Percentiles rank a stretch among this genome's conserved stretches.
Evolutionary conservation across 2,113 vertebrate genomes (phyloP).

Genomic region (Notarius lentiginosus): DNA sequence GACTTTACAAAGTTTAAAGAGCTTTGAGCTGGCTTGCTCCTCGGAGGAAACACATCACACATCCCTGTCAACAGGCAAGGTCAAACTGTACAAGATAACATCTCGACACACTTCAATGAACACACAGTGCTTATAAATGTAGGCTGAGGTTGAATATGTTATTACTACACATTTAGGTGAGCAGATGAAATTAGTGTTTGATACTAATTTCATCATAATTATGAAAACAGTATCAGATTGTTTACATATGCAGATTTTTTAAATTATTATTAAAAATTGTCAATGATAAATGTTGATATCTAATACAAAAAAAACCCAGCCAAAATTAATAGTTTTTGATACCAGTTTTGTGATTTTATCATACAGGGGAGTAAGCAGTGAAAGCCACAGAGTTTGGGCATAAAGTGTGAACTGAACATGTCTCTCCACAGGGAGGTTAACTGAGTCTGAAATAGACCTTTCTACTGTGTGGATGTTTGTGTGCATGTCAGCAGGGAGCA

Average conservation of each 20-base stretch:
- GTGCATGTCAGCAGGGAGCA: constrained; percentile 15
- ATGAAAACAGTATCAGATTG: neutral
- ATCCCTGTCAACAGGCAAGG: constrained; percentile 63
- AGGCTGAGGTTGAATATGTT: constrained; percentile 11
- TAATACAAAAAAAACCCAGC: neutral
- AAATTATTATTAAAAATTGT: neutral
- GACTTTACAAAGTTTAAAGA: constrained; percentile 67
- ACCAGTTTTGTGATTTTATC: neutral
- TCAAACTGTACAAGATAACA: constrained; percentile 50
- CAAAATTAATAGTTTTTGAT: neutral
- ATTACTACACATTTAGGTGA: neutral
- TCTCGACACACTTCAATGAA: constrained; percentile 1
- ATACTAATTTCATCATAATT: neutral
- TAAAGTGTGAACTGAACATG: constrained; percentile 19
- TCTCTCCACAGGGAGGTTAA: constrained; percentile 33
- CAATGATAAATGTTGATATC: neutral
- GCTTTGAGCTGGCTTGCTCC: constrained; percentile 61
- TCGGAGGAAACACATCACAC: constrained; percentile 65
- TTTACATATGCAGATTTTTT: neutral
- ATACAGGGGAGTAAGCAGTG: neutral
- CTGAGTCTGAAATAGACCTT: constrained; percentile 14
- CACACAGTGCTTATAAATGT: neutral
- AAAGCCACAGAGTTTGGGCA: constrained; percentile 19
- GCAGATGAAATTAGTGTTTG: neutral
- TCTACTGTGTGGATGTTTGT: neutral